Evolutionary conservation across 2,888 invertebrate genomes (phyloP), one percentile per base, ranked within the genome.

Genomic region (Amiota communis): DNA sequence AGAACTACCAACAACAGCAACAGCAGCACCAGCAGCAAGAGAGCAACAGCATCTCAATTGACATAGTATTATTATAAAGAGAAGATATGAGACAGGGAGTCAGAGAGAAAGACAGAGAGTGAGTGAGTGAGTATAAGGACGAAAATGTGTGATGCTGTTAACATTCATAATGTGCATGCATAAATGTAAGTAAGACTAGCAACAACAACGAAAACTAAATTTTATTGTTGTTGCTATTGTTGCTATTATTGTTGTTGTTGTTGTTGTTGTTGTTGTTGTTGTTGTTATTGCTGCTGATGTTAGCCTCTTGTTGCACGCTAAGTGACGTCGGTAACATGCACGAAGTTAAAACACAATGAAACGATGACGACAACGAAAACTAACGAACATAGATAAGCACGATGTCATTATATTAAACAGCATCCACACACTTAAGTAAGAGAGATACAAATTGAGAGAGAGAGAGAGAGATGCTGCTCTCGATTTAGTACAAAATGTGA

Each of bases 291-390:
- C 53, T 51, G 20, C 59, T 15, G 10, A 20, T 51, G 53, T n/a
- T 51, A n/a, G 51, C 67, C 49, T 68, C 67, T 68, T 68, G 67
- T 68, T 68, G 67, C 67, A 53, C 36, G 20, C 51, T 23, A 65
- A 65, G 15, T 65, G 65, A 65, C 48, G 48, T 65, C 65, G 65
- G 65, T 17, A 65, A 65, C 15, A 59, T 8, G 8, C 36, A 36
- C 36, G 59, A 17, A 20, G 8, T 23, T 6, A 6, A 36, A 36
- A 6, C 4, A 36, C 36, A 36, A 59, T 20, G 57, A 59, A 49
- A 65, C 65, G 48, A 65, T n/a, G 48, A 48, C 48, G 48, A 15
- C n/a, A 15, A 65, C 47, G 47, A 65, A n/a, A 10, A 11, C 48
- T 6, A 13, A 17, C 61, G 63, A 15, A 13, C 10, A 13, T 46